These are phyloP conservation scores for Oryctes rhinoceros DNA, from an alignment of 1,140 invertebrate genomes.

Conservation along the genomic window DNA sequence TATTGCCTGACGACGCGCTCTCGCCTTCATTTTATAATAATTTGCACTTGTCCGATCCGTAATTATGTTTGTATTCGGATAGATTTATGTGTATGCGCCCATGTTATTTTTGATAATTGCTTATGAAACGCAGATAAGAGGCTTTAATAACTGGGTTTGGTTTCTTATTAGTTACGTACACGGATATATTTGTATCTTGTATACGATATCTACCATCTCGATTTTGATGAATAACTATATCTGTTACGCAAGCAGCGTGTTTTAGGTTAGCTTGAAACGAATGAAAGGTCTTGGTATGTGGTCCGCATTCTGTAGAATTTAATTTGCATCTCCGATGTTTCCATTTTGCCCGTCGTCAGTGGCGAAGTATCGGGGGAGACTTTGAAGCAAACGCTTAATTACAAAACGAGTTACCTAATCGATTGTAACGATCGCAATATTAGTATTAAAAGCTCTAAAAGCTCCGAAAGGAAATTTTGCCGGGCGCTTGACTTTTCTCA, in stretches of 20 bases:
- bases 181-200: not conserved
- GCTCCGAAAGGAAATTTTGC: too few relatives aligned
- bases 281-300: not conserved
- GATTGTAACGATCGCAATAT: too few relatives aligned
- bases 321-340: too few relatives aligned
- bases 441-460: too few relatives aligned
- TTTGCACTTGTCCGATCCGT: slow-evolving; percentile 40
- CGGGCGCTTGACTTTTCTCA: too few relatives aligned
- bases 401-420: too few relatives aligned
- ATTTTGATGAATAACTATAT: slow-evolving; percentile 16
- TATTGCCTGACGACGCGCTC: not conserved
- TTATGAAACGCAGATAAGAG: slow-evolving; percentile 12
- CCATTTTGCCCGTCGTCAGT: too few relatives aligned
- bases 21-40: slow-evolving; percentile 39
- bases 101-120: slow-evolving; percentile 16
- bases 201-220: not conserved
- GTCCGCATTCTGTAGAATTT: not conserved
- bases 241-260: not conserved
- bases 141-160: slow-evolving; percentile 20
- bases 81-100: slow-evolving; percentile 12
- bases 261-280: not conserved
- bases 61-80: slow-evolving; percentile 39
- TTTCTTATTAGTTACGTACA: not conserved
- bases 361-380: too few relatives aligned
- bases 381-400: too few relatives aligned